Evolutionary conservation across 2,113 vertebrate genomes (phyloP).

Genomic region (Nettapus auritus): DNA sequence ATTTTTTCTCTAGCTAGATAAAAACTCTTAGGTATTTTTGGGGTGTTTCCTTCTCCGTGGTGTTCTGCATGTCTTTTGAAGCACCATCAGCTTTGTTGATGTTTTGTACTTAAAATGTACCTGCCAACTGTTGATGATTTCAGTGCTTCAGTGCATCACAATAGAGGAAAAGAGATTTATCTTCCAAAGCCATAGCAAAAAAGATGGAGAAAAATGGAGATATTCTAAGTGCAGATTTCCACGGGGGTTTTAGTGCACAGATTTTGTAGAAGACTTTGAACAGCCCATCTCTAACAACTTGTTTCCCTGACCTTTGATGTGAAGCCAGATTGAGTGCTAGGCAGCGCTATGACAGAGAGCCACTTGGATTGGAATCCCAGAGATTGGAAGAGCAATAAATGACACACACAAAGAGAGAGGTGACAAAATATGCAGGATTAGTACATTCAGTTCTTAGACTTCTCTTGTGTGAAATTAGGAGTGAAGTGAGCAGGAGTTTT

Average conservation of each 20-base stretch:
- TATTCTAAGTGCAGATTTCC: constrained; percentile 55
- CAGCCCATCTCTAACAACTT: constrained; percentile 62
- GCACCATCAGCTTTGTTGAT: not conserved
- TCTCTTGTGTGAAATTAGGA: constrained; percentile 63
- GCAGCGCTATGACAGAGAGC: constrained; percentile 41
- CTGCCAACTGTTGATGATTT: not conserved
- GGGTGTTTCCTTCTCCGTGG: not conserved
- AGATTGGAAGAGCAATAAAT: constrained; percentile 57
- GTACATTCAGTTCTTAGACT: constrained; percentile 64
- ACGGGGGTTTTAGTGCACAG: constrained; percentile 36
- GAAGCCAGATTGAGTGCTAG: constrained; percentile 68
- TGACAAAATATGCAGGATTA: constrained; percentile 69
- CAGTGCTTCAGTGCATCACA: not conserved
- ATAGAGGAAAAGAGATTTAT: not conserved
- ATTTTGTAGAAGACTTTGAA: constrained; percentile 54
- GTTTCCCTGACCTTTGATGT: constrained; percentile 59
- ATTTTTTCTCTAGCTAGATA: not conserved
- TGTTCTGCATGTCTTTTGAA: not conserved
- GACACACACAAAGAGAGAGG: constrained; percentile 33
- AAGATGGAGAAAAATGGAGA: not conserved
- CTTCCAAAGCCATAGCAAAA: constrained; percentile 16
- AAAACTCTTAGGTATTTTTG: not conserved
- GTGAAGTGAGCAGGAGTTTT: constrained; percentile 52
- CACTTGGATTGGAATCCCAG: constrained; percentile 55
- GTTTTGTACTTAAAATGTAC: not conserved